Percentiles rank a stretch among this genome's conserved stretches.
These are phyloP conservation scores for Campoplex capitator DNA, from an alignment of 2,888 invertebrate genomes.

Conservation along the genomic window DNA sequence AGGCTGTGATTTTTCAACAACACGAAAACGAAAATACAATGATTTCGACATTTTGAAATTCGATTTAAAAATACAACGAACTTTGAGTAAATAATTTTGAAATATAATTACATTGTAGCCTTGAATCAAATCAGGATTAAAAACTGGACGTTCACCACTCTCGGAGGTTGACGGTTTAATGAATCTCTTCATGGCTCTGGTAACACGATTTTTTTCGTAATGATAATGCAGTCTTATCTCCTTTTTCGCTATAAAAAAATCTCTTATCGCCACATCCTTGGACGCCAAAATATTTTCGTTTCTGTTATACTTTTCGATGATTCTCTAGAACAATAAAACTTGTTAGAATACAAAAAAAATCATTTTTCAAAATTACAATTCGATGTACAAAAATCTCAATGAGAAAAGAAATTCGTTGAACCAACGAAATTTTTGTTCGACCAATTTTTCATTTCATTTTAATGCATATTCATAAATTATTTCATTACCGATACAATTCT, in stretches of 20 bases:
- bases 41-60: not conserved
- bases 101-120: constrained; percentile 88
- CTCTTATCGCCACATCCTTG: constrained; percentile 88
- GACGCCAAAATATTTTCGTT: constrained; percentile 86
- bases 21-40: no score
- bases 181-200: constrained; percentile 88
- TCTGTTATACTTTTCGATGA: constrained; percentile 88
- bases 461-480: not conserved
- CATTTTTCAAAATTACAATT: not conserved
- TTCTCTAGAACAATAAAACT: constrained; percentile 83
- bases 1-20: constrained; percentile 84
- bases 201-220: constrained; percentile 87
- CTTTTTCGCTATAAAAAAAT: constrained; percentile 87
- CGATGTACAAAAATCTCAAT: not conserved
- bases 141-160: constrained; percentile 89
- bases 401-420: no score
- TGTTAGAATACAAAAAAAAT: not conserved
- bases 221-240: constrained; percentile 88
- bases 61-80: not conserved
- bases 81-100: not conserved
- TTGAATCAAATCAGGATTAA: constrained; percentile 88
- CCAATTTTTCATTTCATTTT: no score
- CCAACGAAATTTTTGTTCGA: no score
- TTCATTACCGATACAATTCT: constrained; percentile 74
- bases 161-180: constrained; percentile 90